Conservation (phyloP, 2,888 invertebrate genomes). For the Elysia crispata region DNA sequence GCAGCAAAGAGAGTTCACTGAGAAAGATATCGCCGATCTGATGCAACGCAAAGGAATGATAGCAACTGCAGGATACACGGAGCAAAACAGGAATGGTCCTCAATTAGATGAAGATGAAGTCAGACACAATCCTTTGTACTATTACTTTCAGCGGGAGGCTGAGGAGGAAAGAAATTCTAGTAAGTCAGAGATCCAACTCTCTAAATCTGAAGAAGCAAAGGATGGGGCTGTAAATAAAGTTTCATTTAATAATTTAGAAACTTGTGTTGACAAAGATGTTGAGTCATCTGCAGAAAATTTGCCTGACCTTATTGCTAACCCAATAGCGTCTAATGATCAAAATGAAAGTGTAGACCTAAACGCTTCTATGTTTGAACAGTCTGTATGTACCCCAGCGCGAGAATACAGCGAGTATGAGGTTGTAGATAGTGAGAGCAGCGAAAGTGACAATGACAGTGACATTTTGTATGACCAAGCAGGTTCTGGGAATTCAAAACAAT, state of each 20-base stretch:
- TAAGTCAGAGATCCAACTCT: background rate
- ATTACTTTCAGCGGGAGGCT: background rate
- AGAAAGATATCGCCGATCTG: conserved; percentile 20
- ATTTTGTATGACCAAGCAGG: background rate
- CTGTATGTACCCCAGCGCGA: conserved; percentile 18
- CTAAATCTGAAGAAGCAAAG: no score
- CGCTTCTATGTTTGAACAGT: background rate
- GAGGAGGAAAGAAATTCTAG: background rate
- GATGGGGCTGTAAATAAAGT: no score
- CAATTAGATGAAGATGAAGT: conserved; percentile 19
- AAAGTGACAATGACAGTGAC: conserved; percentile 20
- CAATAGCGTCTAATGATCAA: background rate
- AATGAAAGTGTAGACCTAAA: background rate
- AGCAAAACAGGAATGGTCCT: background rate
- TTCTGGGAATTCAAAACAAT: conserved; percentile 9
- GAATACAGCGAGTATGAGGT: conserved; percentile 32
- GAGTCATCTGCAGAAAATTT: no score
- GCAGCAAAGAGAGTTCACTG: conserved; percentile 11
- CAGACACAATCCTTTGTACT: conserved; percentile 41
- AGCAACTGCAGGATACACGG: background rate
- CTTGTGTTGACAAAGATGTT: no score
- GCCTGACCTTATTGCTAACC: no score
- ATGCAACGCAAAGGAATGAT: conserved; percentile 31
- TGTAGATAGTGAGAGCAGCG: background rate
- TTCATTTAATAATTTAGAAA: no score